These are phyloP conservation scores for Xiphophorus couchianus DNA, from an alignment of 2,113 vertebrate species.

Conservation along the genomic window DNA sequence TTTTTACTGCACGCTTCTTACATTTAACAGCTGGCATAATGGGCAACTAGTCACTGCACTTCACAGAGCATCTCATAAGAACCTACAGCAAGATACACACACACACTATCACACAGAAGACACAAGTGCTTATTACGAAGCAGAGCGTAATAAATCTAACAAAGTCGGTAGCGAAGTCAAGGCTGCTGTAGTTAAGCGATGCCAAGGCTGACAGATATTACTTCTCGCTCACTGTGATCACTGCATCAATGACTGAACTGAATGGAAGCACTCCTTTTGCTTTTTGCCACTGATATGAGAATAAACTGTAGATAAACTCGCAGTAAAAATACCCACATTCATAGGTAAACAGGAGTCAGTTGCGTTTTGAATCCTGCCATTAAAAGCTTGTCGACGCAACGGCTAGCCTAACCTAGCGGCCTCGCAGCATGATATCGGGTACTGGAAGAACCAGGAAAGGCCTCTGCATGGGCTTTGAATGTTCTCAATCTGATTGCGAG, in stretches of 20 bases:
- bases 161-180: constrained; percentile 68
- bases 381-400: not conserved
- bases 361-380: not conserved
- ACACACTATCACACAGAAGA: constrained; percentile 16
- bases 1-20: constrained; percentile 35
- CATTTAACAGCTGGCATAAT: constrained; percentile 58
- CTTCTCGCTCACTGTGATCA: constrained; percentile 60
- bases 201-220: constrained; percentile 56
- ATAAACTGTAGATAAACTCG: constrained; percentile 33
- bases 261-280: constrained; percentile 38
- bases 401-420: not conserved
- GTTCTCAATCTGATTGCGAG: not conserved
- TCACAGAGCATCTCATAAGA: constrained; percentile 32
- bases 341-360: not conserved
- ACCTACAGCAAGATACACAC: not conserved
- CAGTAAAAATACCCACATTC: not conserved
- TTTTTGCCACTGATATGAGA: constrained; percentile 41
- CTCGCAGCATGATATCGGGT: too few species aligned
- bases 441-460: too few species aligned
- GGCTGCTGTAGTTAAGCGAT: constrained; percentile 58
- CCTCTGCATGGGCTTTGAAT: not conserved
- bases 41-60: constrained; percentile 44
- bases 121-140: constrained; percentile 23
- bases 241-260: constrained; percentile 48
- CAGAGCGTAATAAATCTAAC: constrained; percentile 42